These are phyloP conservation scores for Sciurus carolinensis DNA, from an alignment of 2,797 vertebrate species.

Conservation along the genomic window DNA sequence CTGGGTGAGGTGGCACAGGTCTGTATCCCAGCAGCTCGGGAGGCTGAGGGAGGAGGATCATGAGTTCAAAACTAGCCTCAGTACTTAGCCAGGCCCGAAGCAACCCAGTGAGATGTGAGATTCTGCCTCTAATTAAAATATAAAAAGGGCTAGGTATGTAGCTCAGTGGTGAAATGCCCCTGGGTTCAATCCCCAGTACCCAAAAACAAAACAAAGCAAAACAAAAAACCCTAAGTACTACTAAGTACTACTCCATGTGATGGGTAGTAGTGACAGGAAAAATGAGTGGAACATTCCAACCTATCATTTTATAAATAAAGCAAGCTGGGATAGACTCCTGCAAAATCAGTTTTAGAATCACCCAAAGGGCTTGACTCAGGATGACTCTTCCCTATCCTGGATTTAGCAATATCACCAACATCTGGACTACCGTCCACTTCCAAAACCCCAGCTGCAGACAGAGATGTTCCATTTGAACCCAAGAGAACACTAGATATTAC, in stretches of 20 bases:
- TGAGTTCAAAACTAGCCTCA: no score
- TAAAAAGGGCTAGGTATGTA: no score
- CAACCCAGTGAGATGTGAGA: no score
- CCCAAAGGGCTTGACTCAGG: not conserved
- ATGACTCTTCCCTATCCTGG: not conserved
- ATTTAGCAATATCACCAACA: not conserved
- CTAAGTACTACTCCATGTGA: not conserved
- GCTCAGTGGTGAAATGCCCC: no score
- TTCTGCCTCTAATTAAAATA: no score
- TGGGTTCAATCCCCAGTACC: no score
- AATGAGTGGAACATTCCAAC: not conserved
- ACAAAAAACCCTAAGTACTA: not conserved
- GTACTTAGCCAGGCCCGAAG: no score
- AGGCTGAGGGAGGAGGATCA: no score
- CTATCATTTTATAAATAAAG: not conserved
- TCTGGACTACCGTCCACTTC: not conserved
- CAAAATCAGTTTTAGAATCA: not conserved
- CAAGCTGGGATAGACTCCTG: not conserved
- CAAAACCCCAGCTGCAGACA: not conserved
- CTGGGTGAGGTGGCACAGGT: fast-evolving
- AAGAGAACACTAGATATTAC: not conserved
- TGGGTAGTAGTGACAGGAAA: not conserved
- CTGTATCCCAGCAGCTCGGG: no score
- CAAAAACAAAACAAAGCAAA: no score
- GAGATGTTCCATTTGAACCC: not conserved